Conservation (phyloP, 2,797 vertebrate species). For the Agapornis canus region DNA sequence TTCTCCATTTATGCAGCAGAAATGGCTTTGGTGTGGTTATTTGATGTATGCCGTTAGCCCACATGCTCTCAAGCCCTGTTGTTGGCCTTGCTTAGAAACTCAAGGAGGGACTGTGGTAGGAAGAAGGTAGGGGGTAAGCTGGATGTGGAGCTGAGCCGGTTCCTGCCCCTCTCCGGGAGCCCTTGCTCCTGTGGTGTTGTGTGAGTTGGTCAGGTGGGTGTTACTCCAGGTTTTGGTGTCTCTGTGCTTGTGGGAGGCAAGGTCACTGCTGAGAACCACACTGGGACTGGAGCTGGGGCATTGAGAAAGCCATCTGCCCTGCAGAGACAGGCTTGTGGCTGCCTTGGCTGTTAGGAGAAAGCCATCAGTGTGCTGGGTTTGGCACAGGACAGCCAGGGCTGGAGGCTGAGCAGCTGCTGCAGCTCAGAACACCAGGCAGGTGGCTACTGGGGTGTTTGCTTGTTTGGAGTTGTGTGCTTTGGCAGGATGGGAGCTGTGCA, state of each 20-base stretch:
- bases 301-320: neutral
- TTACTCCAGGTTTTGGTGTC: neutral
- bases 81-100: neutral
- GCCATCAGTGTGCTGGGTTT: neutral
- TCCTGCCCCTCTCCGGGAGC: rapidly evolving
- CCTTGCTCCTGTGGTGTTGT: rapidly evolving
- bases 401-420: neutral
- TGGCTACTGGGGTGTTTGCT: neutral
- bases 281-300: rapidly evolving
- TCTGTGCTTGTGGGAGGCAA: neutral
- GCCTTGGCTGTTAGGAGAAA: neutral
- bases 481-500: neutral
- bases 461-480: neutral
- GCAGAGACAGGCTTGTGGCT: rapidly evolving
- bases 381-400: neutral
- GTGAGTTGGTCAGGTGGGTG: rapidly evolving
- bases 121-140: neutral
- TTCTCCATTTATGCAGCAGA: neutral
- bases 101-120: rapidly evolving
- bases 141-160: neutral
- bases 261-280: neutral
- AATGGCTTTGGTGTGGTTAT: rapidly evolving
- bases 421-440: neutral
- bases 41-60: rapidly evolving
- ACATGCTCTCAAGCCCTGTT: rapidly evolving